Evolutionary conservation across 2,113 vertebrate genomes (phyloP).

Genomic region (Rhinoderma darwinii): DNA sequence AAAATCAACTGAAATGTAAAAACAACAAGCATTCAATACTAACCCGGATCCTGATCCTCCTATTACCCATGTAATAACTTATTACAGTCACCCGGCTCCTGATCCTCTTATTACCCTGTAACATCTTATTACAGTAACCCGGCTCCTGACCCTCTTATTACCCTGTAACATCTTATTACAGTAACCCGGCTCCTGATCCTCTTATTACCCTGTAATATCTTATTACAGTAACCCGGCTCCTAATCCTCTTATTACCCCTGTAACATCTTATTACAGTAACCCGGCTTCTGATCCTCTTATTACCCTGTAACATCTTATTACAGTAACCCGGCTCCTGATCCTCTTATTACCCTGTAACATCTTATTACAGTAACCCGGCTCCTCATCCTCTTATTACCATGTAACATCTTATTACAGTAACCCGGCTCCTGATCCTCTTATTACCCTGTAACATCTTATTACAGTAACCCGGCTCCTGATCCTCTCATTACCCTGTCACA

Average conservation of each 20-base stretch:
- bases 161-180: background rate
- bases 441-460: background rate
- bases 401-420: background rate
- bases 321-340: background rate
- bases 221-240: background rate
- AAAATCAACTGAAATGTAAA: background rate
- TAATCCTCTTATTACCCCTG: background rate
- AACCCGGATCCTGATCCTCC: background rate
- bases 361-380: background rate
- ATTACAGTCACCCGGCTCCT: background rate
- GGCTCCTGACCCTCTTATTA: background rate
- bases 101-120: background rate
- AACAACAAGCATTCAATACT: background rate
- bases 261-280: background rate
- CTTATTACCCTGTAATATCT: background rate
- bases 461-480: slow-evolving; percentile 10
- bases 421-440: background rate
- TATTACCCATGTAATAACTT: background rate
- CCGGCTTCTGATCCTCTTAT: background rate
- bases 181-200: background rate
- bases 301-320: background rate
- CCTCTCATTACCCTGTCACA: background rate
- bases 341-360: slow-evolving; percentile 12
- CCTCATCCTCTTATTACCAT: background rate
- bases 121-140: background rate